Conservation (phyloP, 2,888 invertebrate genomes). For the Morpho deidamia region DNA sequence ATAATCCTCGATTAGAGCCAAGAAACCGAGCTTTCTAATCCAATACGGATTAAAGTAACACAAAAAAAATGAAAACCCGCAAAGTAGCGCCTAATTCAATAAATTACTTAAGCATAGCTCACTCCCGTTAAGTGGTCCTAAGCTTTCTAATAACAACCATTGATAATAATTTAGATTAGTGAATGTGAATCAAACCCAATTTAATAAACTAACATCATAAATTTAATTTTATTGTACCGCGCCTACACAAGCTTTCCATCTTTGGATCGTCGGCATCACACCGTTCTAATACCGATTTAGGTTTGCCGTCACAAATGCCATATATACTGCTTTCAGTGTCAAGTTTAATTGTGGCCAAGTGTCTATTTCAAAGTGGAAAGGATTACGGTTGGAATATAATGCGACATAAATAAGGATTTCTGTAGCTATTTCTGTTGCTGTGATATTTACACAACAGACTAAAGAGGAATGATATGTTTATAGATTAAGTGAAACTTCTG, state of each 20-base stretch:
- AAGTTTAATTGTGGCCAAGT: constrained; percentile 12
- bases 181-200: neutral
- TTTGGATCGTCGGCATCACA: neutral
- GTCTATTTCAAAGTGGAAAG: constrained; percentile 12
- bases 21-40: too few relatives aligned
- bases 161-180: neutral
- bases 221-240: neutral
- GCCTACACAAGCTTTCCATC: neutral
- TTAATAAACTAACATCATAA: neutral
- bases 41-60: too few relatives aligned
- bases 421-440: constrained; percentile 12
- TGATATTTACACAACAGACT: neutral
- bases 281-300: constrained; percentile 3
- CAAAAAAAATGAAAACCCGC: too few relatives aligned
- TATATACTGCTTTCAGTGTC: neutral
- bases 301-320: neutral
- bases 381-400: constrained; percentile 14
- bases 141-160: too few relatives aligned
- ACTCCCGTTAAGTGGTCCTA: too few relatives aligned
- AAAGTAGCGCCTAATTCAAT: too few relatives aligned
- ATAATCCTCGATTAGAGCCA: too few relatives aligned
- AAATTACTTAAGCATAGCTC: too few relatives aligned
- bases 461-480: neutral
- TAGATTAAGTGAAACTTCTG: neutral
- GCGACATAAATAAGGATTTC: constrained; percentile 22